These are phyloP conservation scores for Rhinophrynus dorsalis DNA, from an alignment of 2,797 vertebrate species.

Conservation along the genomic window DNA sequence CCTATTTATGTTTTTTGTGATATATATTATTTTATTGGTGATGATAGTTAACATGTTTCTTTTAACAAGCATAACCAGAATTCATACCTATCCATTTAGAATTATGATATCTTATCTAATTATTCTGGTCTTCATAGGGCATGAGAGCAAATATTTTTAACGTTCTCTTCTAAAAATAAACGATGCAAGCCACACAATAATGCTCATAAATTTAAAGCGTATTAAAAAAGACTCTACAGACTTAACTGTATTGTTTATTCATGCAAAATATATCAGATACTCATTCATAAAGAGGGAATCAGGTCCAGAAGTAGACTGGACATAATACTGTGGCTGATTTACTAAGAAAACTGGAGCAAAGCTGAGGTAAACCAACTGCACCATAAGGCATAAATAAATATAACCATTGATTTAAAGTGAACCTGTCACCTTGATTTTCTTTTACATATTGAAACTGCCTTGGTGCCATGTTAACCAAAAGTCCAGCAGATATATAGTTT, in stretches of 20 bases:
- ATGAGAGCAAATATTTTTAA: constrained; percentile 32
- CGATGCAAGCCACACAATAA: constrained; percentile 15
- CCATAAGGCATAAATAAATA: too few species aligned
- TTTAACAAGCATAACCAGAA: constrained; percentile 24
- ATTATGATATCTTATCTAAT: constrained; percentile 56
- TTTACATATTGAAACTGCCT: too few species aligned
- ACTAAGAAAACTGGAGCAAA: too few species aligned
- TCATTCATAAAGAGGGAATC: constrained; percentile 12
- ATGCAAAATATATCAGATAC: constrained; percentile 28
- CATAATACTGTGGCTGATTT: too few species aligned
- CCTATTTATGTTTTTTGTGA: constrained; percentile 57
- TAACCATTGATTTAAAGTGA: too few species aligned
- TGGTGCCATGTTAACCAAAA: too few species aligned
- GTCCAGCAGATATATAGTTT: too few species aligned
- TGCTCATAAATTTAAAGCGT: not conserved
- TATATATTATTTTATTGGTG: constrained; percentile 55
- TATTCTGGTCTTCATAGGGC: constrained; percentile 43
- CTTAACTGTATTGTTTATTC: constrained; percentile 10
- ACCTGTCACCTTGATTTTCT: too few species aligned
- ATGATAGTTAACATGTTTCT: constrained; percentile 41
- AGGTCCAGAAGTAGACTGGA: too few species aligned
- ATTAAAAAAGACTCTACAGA: not conserved
- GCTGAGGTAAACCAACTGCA: too few species aligned
- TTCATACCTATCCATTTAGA: constrained; percentile 34
- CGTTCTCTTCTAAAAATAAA: constrained; percentile 28